These are phyloP conservation scores for Zosterops japonicus DNA, from an alignment of 2,113 vertebrate species.

Conservation along the genomic window DNA sequence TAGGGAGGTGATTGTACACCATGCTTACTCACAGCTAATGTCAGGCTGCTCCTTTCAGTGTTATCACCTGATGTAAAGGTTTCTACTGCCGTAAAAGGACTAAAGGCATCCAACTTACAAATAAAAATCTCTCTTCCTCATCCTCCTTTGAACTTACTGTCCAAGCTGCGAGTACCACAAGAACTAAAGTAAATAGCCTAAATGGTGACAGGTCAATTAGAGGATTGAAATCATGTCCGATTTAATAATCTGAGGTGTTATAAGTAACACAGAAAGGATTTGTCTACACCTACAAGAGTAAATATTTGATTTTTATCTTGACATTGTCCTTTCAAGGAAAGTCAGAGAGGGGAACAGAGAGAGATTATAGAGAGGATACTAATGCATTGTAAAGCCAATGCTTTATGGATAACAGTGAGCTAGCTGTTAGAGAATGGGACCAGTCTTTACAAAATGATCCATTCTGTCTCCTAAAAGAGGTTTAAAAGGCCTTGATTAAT, in stretches of 20 bases:
- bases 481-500: background rate
- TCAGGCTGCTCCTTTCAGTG: background rate
- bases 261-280: slow-evolving; percentile 48
- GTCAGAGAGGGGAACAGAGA: background rate
- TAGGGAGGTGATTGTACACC: background rate
- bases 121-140: background rate
- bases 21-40: background rate
- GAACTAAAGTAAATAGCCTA: slow-evolving; percentile 27
- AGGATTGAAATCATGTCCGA: background rate
- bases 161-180: background rate
- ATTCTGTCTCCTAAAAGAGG: background rate
- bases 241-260: slow-evolving; percentile 32
- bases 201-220: slow-evolving; percentile 35
- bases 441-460: background rate
- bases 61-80: background rate
- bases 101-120: background rate
- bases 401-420: background rate
- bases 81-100: background rate
- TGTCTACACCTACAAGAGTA: background rate
- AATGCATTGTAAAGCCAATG: background rate
- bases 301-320: slow-evolving; percentile 67
- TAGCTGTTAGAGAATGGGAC: background rate
- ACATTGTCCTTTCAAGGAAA: slow-evolving; percentile 56
- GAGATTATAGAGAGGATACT: background rate
- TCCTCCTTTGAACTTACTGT: background rate